Conservation (phyloP, 2,113 vertebrate species). For the Oncorhynchus keta region DNA sequence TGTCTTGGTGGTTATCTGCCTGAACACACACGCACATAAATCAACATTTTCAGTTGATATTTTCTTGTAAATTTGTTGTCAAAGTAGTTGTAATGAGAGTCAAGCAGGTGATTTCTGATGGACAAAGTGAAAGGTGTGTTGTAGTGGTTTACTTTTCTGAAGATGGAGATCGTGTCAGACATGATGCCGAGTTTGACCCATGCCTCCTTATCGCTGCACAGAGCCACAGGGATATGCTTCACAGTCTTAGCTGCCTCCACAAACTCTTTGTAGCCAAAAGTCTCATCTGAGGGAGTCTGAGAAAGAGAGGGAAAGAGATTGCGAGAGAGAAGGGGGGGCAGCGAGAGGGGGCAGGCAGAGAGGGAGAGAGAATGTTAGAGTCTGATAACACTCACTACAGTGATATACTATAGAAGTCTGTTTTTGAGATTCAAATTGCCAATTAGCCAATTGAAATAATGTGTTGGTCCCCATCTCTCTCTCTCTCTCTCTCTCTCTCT, state of each 20-base stretch:
- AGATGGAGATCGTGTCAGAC: conserved; percentile 75
- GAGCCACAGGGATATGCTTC: conserved; percentile 74
- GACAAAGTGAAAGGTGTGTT: neutral
- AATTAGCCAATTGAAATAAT: conserved; percentile 16
- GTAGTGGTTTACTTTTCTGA: conserved; percentile 78
- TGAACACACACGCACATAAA: conserved; percentile 47
- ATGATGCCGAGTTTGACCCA: conserved; percentile 75
- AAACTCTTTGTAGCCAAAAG: conserved; percentile 69
- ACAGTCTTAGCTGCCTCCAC: conserved; percentile 57
- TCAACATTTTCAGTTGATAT: neutral
- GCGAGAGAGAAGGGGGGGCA: neutral
- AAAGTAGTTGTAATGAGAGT: neutral
- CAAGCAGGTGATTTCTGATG: neutral
- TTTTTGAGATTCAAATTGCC: conserved; percentile 35
- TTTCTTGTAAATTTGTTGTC: too few relatives aligned
- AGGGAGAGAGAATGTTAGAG: neutral
- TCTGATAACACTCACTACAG: neutral
- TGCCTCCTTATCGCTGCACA: conserved; percentile 75
- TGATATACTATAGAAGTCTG: conserved; percentile 28
- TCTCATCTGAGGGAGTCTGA: conserved; percentile 52
- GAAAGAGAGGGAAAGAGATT: conserved; percentile 5
- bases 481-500: neutral
- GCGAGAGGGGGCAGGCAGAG: conserved; percentile 5
- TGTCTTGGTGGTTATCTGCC: conserved; percentile 81
- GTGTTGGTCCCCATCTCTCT: conserved; percentile 27